phyloP scores from a whole-genome alignment of 1,140 invertebrate genomes.

The Anthonomus grandis region DNA sequence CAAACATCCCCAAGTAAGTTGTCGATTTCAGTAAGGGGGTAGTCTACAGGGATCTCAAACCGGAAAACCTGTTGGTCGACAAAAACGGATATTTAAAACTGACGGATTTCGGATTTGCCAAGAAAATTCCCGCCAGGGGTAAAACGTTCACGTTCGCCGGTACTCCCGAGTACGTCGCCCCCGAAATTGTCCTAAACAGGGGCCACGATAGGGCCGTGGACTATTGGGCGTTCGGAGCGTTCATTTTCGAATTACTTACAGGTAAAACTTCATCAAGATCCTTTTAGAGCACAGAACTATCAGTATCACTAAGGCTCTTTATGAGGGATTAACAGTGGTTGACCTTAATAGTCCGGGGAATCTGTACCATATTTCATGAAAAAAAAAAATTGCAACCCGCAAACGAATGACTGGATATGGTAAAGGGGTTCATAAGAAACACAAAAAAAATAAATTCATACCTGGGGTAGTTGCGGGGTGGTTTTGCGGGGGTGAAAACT shows the following conservation, averaged over 20 bases:
- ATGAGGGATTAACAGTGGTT: too few species aligned
- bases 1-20: constrained; percentile 30
- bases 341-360: too few species aligned
- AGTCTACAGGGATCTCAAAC: constrained; percentile 92
- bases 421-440: too few species aligned
- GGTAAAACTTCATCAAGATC: too few species aligned
- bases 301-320: too few species aligned
- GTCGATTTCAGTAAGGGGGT: constrained; percentile 63
- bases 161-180: constrained; percentile 88
- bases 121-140: constrained; percentile 69
- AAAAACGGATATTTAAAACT: constrained; percentile 87
- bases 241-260: constrained; percentile 88
- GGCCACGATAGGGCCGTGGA: constrained; percentile 91
- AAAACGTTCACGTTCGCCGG: constrained; percentile 99
- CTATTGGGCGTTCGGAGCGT: constrained; percentile 92
- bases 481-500: too few species aligned
- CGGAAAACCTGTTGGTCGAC: constrained; percentile 90
- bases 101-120: constrained; percentile 98
- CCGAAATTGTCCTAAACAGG: constrained; percentile 90
- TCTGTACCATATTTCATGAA: too few species aligned
- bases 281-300: too few species aligned
- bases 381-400: too few species aligned
- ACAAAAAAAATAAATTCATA: too few species aligned
- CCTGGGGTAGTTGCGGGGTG: too few species aligned
- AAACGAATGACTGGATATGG: too few species aligned